These are phyloP conservation scores for Orycteropus afer DNA, from an alignment of 2,113 vertebrate species.

Conservation along the genomic window DNA sequence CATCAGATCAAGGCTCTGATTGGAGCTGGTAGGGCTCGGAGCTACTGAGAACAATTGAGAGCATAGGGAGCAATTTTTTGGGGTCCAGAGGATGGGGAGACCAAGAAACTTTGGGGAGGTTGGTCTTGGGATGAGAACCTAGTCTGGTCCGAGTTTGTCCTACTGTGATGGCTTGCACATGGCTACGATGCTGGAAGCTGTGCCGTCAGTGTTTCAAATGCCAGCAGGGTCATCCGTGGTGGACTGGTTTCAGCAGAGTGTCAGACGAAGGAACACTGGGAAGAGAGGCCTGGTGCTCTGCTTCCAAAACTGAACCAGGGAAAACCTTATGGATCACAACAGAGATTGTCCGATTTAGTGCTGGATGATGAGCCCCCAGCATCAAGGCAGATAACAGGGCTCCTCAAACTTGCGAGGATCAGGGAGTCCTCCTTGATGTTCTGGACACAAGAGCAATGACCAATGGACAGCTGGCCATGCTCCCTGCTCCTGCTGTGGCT, in stretches of 20 bases:
- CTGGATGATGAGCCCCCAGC: no score
- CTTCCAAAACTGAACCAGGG: no score
- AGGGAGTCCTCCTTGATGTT: neutral
- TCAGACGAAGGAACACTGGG: no score
- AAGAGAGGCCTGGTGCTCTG: no score
- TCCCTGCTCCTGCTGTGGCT: neutral
- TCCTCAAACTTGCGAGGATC: neutral
- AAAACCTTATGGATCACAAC: no score
- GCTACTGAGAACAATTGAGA: neutral
- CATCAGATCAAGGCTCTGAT: neutral
- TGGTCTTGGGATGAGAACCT: neutral
- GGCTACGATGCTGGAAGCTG: neutral
- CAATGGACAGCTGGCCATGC: neutral
- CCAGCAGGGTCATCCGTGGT: neutral
- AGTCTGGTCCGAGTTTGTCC: neutral
- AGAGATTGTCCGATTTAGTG: no score
- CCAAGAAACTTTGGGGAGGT: neutral
- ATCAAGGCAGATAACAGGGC: accelerated
- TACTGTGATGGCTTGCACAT: neutral
- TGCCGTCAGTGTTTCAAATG: neutral
- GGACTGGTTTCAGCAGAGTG: neutral
- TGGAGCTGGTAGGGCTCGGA: neutral
- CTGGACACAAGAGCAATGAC: neutral
- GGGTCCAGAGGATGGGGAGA: no score
- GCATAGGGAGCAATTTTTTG: neutral